Base-by-base conservation (phyloP, 1,140 invertebrate genomes). In the Nasonia longicornis region DNA sequence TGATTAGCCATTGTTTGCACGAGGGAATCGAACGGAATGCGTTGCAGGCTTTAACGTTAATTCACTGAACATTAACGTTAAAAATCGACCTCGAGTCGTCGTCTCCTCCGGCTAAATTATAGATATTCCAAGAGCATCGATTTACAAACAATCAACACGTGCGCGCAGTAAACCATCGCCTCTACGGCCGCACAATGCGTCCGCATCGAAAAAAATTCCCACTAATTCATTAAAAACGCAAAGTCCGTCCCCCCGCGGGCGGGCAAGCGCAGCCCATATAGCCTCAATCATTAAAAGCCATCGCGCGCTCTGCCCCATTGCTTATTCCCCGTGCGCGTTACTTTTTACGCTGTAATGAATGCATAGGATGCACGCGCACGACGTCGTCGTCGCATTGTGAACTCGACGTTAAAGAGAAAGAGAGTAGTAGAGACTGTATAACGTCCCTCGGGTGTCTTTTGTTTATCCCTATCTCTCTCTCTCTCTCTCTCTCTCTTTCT, bases 401-500 rank as follows among this genome's bases (percentile, higher is more conserved):
- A 16, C 6, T 7, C 16, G 20, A 20, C 14, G 52, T 58, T 6
- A 58, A n/a, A 58, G 16, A 58, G 52, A 52, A 14, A 52, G 48
- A 14, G 45, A 35, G 31, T 35, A 35, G 31, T 35, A 52, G 48
- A 52, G 48, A 52, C 12, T 52, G 3, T 52, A 14, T 48, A 48
- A 66, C 64, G 38, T 71, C 26, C 38, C 69, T 29, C n/a, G 31
- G 42, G 67, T 63, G 2, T 63, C 52, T 48, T 72, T 31, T 69
- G 42, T 73, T 35, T 79, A 26, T 73, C 45, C 22, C 29, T 29
- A 20, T 77, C 63, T 22, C 67, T 78, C 6, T 69, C 42, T 66
- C 58, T 16, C 35, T 73, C 71, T 73, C 45, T 42, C 35, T 71
- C 29, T 29, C 35, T 77, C 63, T 22, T 45, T 78, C 6, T 69